These are phyloP conservation scores for Hyperoplus lanceolatus DNA, from an alignment of 2,797 vertebrate species.

Conservation along the genomic window DNA sequence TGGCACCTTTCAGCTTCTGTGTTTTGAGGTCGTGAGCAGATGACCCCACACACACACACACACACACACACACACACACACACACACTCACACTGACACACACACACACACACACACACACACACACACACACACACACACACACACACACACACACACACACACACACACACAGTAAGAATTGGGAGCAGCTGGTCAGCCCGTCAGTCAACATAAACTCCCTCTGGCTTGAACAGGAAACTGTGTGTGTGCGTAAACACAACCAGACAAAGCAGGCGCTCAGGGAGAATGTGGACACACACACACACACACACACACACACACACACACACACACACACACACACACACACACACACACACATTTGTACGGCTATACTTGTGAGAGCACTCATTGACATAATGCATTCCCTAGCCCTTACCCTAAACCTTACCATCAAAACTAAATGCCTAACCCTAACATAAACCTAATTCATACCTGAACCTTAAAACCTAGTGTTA, in stretches of 20 bases:
- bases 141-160: background rate
- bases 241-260: conserved; percentile 76
- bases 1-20: conserved; percentile 39
- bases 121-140: conserved; percentile 28
- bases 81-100: conserved; percentile 2
- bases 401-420: too few relatives aligned
- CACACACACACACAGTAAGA: too few relatives aligned
- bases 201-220: conserved; percentile 57
- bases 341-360: conserved; percentile 45
- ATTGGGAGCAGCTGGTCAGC: conserved; percentile 59
- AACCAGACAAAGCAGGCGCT: conserved; percentile 68
- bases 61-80: conserved; percentile 33
- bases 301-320: conserved; percentile 50
- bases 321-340: background rate
- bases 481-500: too few relatives aligned
- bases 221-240: conserved; percentile 76
- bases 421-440: too few relatives aligned
- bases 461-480: too few relatives aligned
- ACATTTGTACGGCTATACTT: conserved; percentile 7
- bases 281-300: conserved; percentile 66
- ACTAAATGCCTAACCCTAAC: too few relatives aligned
- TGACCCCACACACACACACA: conserved; percentile 34
- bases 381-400: too few relatives aligned
- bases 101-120: conserved; percentile 21
- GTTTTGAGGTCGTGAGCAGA: conserved; percentile 38